phyloP scores from a whole-genome alignment of 2,888 invertebrate genomes.

The Chymomyza procnemis region DNA sequence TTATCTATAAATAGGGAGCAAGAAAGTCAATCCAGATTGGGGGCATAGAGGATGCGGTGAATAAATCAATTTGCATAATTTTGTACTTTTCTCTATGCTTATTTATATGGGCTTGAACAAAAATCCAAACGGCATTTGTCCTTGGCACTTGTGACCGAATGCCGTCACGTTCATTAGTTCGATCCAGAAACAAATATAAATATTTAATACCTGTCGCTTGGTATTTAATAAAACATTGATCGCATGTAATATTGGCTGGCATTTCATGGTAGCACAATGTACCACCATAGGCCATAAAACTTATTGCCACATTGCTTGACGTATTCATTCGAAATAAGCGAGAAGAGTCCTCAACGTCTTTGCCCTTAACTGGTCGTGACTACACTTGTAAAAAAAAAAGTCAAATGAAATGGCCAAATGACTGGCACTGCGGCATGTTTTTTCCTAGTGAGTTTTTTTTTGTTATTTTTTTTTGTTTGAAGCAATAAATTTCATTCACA shows the following conservation, averaged over 20 bases:
- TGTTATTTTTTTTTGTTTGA: slow-evolving; percentile 22
- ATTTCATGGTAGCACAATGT: neutral
- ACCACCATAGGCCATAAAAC: neutral
- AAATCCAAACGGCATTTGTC: neutral
- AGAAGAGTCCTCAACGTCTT: slow-evolving; percentile 50
- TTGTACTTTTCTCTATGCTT: slow-evolving; percentile 34
- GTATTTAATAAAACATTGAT: slow-evolving; percentile 58
- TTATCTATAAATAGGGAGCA: slow-evolving; percentile 48
- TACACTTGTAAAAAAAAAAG: neutral
- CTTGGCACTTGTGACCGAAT: neutral
- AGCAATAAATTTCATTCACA: slow-evolving; percentile 62
- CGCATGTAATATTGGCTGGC: neutral
- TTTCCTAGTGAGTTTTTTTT: slow-evolving; percentile 7
- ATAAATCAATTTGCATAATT: slow-evolving; percentile 61
- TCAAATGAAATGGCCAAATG: slow-evolving; percentile 1
- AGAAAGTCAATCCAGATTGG: neutral
- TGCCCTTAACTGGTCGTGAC: slow-evolving; percentile 30
- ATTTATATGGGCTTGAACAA: neutral
- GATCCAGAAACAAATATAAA: neutral
- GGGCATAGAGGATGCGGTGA: neutral
- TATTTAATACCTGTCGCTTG: slow-evolving; percentile 43
- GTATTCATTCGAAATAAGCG: slow-evolving; percentile 39
- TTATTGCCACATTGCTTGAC: slow-evolving; percentile 44
- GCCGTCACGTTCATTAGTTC: neutral
- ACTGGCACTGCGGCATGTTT: neutral